Conservation (phyloP, 2,888 invertebrate species). For the Pachydiplax longipennis region DNA sequence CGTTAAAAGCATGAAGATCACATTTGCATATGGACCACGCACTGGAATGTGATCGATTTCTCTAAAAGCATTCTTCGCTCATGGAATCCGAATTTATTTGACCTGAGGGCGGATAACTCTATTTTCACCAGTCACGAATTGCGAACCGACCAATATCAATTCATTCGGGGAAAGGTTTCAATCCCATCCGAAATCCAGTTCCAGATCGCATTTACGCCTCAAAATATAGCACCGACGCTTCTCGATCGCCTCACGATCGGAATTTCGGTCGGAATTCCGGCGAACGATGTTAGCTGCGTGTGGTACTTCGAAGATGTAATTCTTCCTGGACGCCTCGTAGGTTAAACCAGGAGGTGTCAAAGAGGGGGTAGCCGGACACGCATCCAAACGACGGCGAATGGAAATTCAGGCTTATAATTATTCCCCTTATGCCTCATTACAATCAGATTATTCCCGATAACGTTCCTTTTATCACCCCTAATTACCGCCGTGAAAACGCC, state of each 20-base stretch:
- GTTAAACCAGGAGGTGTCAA: neutral
- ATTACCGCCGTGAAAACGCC: constrained; percentile 23
- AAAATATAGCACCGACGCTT: neutral
- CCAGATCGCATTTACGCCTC: neutral
- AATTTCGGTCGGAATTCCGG: neutral
- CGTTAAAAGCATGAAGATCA: no score
- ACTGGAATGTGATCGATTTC: no score
- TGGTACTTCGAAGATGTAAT: neutral
- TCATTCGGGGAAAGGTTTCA: neutral
- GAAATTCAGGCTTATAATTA: neutral
- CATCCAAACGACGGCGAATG: neutral
- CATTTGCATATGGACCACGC: no score
- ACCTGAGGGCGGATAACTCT: neutral
- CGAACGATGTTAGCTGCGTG: neutral
- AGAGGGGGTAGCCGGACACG: neutral
- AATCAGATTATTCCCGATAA: constrained; percentile 26
- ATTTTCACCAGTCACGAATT: neutral
- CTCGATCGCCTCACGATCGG: neutral
- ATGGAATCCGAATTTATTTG: no score
- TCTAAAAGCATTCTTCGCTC: no score
- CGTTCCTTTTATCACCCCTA: constrained; percentile 31
- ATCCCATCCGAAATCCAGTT: neutral
- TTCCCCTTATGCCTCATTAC: constrained; percentile 20
- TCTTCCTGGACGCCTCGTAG: neutral
- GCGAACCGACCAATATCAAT: neutral